Evolutionary conservation across 2,797 vertebrate genomes (phyloP), one percentile per base, ranked within the genome.

Genomic region (Carduelis carduelis): DNA sequence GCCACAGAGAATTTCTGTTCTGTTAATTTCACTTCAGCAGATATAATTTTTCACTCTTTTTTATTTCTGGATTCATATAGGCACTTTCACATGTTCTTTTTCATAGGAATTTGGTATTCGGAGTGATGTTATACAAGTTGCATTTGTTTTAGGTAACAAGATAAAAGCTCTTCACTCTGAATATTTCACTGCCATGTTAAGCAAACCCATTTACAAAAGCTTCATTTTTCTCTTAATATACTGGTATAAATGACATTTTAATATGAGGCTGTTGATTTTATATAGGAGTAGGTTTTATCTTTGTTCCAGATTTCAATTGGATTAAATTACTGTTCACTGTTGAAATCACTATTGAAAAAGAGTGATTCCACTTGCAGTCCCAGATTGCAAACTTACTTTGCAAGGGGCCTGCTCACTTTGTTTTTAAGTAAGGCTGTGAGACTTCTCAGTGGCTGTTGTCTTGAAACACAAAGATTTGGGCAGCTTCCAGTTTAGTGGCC

Each of bases 161-260:
- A 93, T 92, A 93, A 94, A 97, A 83, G 65, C 75, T 17, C 47
- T 87, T 87, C 39, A 46, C 14, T 6, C 39, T 50, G 59, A 83
- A 79, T 77, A 88, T 93, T 90, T 95, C 82, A 83, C 93, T 92
- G 87, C 93, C 94, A 71, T 32, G 71, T 97, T 97, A 94, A 90
- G 53, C 65, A 71, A 83, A 35, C 27, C 50, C 55, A 75, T 78
- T 94, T 94, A 50, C 56, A 80, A 96, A 82, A 78, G 72, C 71
- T 89, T 95, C 59, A 37, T 96, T 98, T 98, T 94, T 91, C 82
- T 96, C 86, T 93, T 95, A 82, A 84, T 93, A 57, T 87, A 14
- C 88, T 81, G 43, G 18, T 63, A 37, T 81, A 87, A 89, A 81
- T 76, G 76, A 18, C 52, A 52, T 75, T 92, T 88, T 83, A 55